Conservation (phyloP, 2,113 vertebrate genomes). For the Empidonax alnorum region DNA sequence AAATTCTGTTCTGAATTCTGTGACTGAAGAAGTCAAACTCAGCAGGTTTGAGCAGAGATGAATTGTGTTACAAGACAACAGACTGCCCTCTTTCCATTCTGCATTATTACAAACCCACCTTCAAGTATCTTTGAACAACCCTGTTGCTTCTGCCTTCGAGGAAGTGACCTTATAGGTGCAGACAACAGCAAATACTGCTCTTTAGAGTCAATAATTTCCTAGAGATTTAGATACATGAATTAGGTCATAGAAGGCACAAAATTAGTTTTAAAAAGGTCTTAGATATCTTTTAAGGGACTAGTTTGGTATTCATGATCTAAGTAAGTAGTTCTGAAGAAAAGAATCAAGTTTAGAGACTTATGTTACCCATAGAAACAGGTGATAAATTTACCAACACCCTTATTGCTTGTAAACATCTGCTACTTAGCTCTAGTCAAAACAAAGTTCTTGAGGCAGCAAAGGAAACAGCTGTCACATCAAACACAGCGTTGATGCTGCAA, state of each 20-base stretch:
- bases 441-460: neutral
- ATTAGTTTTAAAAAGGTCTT: neutral
- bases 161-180: neutral
- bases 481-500: neutral
- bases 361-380: neutral
- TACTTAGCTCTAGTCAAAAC: constrained; percentile 1
- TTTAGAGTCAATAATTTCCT: neutral
- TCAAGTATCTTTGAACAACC: neutral
- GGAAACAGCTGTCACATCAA: constrained; percentile 14
- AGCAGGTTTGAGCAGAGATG: neutral
- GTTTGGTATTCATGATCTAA: neutral
- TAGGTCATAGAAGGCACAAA: neutral
- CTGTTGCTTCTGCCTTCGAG: neutral
- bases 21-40: neutral
- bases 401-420: constrained; percentile 16
- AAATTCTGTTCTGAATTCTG: neutral
- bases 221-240: neutral
- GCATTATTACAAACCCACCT: neutral
- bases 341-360: neutral
- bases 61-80: neutral
- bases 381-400: neutral
- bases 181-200: neutral
- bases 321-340: neutral
- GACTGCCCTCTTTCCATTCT: neutral
- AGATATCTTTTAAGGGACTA: neutral